Evolutionary conservation across 2,113 vertebrate genomes (phyloP).

Genomic region (Equus przewalskii): DNA sequence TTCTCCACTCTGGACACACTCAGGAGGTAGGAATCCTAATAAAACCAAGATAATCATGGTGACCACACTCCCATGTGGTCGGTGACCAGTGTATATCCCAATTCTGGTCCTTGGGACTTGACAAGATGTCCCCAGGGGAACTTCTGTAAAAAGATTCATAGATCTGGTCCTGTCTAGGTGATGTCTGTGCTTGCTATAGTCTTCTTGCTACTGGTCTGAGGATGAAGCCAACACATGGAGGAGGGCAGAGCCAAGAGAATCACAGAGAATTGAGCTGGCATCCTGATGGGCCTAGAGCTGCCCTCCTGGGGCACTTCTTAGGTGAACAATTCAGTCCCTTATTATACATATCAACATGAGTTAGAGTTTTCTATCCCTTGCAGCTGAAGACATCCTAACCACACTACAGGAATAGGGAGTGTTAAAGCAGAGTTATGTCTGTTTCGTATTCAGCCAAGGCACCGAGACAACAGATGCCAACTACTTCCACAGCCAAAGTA

Average conservation of each 20-base stretch:
- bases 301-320: background rate
- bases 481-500: background rate
- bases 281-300: background rate
- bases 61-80: background rate
- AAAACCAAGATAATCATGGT: background rate
- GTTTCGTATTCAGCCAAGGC: no score
- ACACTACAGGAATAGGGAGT: background rate
- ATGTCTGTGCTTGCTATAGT: background rate
- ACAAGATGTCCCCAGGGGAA: background rate
- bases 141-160: background rate
- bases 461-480: no score
- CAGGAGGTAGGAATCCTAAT: background rate
- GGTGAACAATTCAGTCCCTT: background rate
- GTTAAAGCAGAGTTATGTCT: background rate
- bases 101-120: background rate
- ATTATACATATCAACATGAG: no score
- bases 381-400: background rate
- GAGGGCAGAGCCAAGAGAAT: background rate
- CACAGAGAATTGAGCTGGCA: background rate
- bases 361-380: no score
- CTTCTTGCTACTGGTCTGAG: background rate
- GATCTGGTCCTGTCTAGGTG: background rate
- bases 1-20: background rate
- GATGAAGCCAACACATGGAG: background rate
- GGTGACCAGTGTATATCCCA: background rate